A percentile compares a stretch with the other conserved stretches of the same genome.
These are phyloP conservation scores for Bicyclus anynana DNA, from an alignment of 1,140 invertebrate genomes.

Conservation along the genomic window DNA sequence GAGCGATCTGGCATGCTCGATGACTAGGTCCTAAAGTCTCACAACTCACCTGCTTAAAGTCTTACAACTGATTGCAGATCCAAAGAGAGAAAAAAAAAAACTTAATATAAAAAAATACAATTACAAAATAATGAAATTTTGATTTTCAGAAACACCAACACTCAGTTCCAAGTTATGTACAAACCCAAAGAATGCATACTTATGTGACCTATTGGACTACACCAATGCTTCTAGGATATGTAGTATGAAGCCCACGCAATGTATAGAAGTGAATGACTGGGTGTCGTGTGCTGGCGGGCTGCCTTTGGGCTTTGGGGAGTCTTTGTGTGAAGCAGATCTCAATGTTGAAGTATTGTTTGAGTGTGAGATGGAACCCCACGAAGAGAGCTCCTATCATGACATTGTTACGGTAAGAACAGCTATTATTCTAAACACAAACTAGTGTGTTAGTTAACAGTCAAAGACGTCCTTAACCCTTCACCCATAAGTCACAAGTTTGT, in stretches of 20 bases:
- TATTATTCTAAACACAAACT: no score
- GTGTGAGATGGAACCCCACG: constrained; percentile 69
- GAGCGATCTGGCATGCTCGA: no score
- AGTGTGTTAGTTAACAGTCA: no score
- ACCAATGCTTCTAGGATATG: constrained; percentile 65
- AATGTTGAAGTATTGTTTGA: constrained; percentile 68
- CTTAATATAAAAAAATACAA: no score
- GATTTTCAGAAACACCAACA: constrained; percentile 62
- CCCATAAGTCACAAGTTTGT: no score
- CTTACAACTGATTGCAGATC: no score
- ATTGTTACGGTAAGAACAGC: constrained; percentile 47
- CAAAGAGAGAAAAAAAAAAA: no score
- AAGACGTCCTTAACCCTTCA: no score
- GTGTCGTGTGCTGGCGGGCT: constrained; percentile 58
- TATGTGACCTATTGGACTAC: constrained; percentile 66
- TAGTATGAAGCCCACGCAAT: constrained; percentile 66
- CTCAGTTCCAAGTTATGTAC: constrained; percentile 66
- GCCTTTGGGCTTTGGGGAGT: constrained; percentile 51
- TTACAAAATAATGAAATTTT: no score
- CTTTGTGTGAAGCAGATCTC: constrained; percentile 45
- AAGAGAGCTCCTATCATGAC: constrained; percentile 45
- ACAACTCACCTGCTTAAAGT: no score
- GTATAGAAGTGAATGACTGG: constrained; percentile 65
- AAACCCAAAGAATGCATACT: constrained; percentile 67
- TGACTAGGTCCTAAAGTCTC: no score